Conservation (phyloP, 2,797 vertebrate species). For the Otolemur crassicaudatus region DNA sequence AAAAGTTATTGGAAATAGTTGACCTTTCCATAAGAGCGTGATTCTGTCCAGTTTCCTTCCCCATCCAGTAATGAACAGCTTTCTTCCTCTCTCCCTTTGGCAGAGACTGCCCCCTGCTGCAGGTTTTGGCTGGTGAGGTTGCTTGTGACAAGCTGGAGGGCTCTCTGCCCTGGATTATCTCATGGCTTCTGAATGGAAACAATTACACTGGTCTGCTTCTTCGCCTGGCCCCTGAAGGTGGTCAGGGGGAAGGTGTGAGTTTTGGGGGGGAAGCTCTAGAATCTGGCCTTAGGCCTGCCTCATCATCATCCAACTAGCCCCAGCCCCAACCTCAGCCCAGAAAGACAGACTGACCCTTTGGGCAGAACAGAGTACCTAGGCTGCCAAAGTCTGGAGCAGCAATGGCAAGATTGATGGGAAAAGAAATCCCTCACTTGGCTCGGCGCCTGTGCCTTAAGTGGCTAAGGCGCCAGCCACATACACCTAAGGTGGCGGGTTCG, state of each 20-base stretch:
- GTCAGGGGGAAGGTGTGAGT: not conserved
- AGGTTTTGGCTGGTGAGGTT: slow-evolving; percentile 79
- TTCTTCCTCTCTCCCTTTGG: not conserved
- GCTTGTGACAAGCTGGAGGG: slow-evolving; percentile 8
- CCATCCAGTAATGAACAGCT: not conserved
- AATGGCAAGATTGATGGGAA: not conserved
- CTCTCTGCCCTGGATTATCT: slow-evolving; percentile 87
- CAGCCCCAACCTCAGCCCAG: not conserved
- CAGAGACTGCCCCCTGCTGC: slow-evolving; percentile 79
- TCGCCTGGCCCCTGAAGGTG: slow-evolving; percentile 90
- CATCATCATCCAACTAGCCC: not conserved
- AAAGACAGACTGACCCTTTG: not conserved
- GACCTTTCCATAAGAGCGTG: not conserved
- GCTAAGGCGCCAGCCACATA: no score
- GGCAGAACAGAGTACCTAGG: not conserved
- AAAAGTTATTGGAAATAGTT: slow-evolving; percentile 27
- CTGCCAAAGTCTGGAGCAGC: not conserved
- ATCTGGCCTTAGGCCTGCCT: slow-evolving; percentile 20
- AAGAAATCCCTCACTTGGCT: not conserved
- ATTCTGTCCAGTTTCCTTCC: not conserved
- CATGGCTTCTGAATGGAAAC: slow-evolving; percentile 89
- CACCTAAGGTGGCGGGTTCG: no score
- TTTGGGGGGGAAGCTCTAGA: slow-evolving; percentile 27
- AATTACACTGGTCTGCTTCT: slow-evolving; percentile 88
- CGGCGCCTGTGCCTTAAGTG: no score